Evolutionary conservation across 1,140 invertebrate genomes (phyloP), one percentile per base, ranked within the genome.

Genomic region (Tetramorium parvispinum): DNA sequence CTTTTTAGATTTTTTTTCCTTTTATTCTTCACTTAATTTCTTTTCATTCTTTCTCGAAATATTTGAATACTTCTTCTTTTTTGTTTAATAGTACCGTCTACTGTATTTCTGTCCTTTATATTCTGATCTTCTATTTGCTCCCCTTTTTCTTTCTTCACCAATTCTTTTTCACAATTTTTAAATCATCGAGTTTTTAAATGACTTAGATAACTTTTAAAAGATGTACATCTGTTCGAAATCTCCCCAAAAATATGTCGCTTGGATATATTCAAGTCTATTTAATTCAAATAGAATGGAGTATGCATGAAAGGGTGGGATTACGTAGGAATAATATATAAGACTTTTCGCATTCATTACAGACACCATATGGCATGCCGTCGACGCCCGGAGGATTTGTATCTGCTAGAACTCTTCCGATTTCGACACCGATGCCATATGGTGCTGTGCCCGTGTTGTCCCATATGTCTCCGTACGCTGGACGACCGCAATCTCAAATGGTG

Each of bases 401-500:
- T 43, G 91, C 88, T 75, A 91, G 93, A 70, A 91, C 92, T 55
- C 66, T 92, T 76, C 92, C 93, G 10, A 89, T 92, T 40, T 85
- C 93, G 40, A 87, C 91, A 59, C 85, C 94, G 7, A 85, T 92
- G 73, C 89, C 91, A 61, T 95, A 94, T 73, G 93, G 93, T 55
- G 91, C 93, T 43, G 76, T 94, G 77, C 93, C 94, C 40, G 91
- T 95, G 61, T 73, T 94, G 85, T 91, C 94, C 7, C 93, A 93
- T 79, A 92, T 94, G 87, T 89, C 90, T 79, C 32, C 88, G n/a
- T 93, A 93, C 73, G 85, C 85, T 61, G 89, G 88, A 88, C 90
- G 93, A 85, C 94, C 93, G 57, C 89, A 93, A 49, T 94, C 94
- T 70, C 94, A 95, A 92, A 93, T 94, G 87, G 94, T 93, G 89